Percentiles rank a stretch among this genome's conserved stretches.
phyloP scores from a whole-genome alignment of 37 sponge, comb jelly and placozoan genomes.

The Diacarnus erythraeanus region DNA sequence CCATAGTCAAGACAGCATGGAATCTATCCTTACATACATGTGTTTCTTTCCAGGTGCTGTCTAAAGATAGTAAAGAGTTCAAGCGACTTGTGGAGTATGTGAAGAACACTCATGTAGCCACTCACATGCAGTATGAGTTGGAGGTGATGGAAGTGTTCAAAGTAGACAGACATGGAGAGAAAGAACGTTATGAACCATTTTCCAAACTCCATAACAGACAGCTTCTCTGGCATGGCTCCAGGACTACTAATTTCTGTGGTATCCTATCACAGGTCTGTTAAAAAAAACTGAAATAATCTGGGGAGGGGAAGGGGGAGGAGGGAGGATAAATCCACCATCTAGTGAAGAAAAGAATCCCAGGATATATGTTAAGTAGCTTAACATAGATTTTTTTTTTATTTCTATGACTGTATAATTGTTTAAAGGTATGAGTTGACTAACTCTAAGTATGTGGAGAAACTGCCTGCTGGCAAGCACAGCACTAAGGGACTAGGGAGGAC shows the following conservation, averaged over 20 bases:
- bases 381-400: too few relatives aligned
- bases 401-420: not conserved
- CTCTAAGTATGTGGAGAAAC: constrained; percentile 77
- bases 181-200: constrained; percentile 80
- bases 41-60: constrained; percentile 77
- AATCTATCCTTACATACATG: too few relatives aligned
- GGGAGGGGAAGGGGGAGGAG: too few relatives aligned
- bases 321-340: too few relatives aligned
- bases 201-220: constrained; percentile 80
- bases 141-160: constrained; percentile 88
- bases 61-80: constrained; percentile 80
- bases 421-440: constrained; percentile 72
- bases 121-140: constrained; percentile 83
- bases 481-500: constrained; percentile 92
- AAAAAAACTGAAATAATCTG: not conserved
- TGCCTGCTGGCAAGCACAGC: constrained; percentile 96
- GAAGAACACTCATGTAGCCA: constrained; percentile 89
- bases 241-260: constrained; percentile 92
- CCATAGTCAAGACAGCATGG: too few relatives aligned
- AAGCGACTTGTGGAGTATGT: constrained; percentile 83
- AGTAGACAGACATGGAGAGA: constrained; percentile 83
- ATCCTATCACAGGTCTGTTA: constrained; percentile 96
- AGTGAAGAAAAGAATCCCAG: too few relatives aligned
- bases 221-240: constrained; percentile 98
- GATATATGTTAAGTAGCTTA: too few relatives aligned